A percentile compares a stretch with the other conserved stretches of the same genome.
Evolutionary conservation across 1,140 invertebrate species (phyloP).

Genomic region (Trichonephila clavipes): DNA sequence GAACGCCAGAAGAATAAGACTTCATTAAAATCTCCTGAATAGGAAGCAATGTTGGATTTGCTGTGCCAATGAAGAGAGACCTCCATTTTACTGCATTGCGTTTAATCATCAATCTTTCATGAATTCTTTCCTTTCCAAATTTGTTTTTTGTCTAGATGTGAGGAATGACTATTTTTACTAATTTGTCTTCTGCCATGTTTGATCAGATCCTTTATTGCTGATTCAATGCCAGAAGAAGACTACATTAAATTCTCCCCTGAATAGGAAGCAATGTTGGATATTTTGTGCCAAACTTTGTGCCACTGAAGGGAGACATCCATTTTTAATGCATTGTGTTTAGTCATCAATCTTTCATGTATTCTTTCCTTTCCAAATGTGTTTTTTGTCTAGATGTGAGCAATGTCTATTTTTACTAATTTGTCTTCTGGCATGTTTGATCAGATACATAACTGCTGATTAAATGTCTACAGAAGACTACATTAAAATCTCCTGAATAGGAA

Average conservation of each 20-base stretch:
- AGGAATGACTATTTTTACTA: too few relatives aligned
- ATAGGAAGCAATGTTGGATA: conserved; percentile 33
- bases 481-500: conserved; percentile 28
- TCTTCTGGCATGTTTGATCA: conserved; percentile 51
- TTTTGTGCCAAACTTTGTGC: conserved; percentile 34
- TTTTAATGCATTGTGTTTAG: neutral
- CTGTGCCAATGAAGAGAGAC: too few relatives aligned
- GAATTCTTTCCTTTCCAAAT: too few relatives aligned
- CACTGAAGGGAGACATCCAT: conserved; percentile 25
- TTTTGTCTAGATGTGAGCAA: too few relatives aligned
- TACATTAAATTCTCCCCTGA: neutral
- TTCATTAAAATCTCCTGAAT: too few relatives aligned
- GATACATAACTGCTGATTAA: neutral
- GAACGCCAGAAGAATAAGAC: too few relatives aligned
- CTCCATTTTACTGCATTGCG: too few relatives aligned
- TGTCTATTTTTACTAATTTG: neutral
- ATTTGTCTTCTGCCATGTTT: conserved; percentile 56
- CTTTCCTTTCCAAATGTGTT: too few relatives aligned
- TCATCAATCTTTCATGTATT: neutral
- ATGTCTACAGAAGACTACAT: conserved; percentile 31
- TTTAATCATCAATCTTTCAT: too few relatives aligned
- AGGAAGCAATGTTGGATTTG: too few relatives aligned
- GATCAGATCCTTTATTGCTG: neutral
- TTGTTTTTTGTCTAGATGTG: too few relatives aligned
- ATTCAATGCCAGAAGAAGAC: conserved; percentile 33